These are phyloP conservation scores for Chironomus riparius DNA, from an alignment of 2,888 invertebrate species.

Conservation along the genomic window DNA sequence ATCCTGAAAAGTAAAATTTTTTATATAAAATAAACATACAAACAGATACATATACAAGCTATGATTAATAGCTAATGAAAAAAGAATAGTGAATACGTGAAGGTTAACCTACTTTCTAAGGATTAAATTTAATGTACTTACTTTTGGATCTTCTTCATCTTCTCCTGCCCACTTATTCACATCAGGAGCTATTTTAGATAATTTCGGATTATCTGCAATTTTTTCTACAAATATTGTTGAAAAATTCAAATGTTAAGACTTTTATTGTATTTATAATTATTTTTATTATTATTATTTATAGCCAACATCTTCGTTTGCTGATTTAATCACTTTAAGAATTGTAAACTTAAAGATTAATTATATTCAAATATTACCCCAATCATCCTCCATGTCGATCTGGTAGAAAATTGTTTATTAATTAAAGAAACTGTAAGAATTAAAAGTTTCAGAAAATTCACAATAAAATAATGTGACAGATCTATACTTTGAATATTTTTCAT, in stretches of 20 bases:
- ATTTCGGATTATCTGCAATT: conserved; percentile 34
- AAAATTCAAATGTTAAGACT: neutral
- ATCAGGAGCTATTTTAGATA: conserved; percentile 46
- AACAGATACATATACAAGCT: neutral
- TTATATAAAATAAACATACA: no score
- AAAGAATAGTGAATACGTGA: neutral
- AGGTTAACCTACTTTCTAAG: conserved; percentile 14
- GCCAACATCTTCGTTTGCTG: neutral
- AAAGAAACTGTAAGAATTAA: no score
- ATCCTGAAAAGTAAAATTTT: conserved; percentile 50
- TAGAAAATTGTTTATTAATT: no score
- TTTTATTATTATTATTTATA: no score
- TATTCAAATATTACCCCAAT: conserved; percentile 51
- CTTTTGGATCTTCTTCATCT: conserved; percentile 82
- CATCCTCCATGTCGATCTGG: conserved; percentile 51
- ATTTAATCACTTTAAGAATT: neutral
- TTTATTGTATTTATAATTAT: neutral
- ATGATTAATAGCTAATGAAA: no score
- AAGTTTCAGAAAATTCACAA: no score
- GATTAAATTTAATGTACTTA: conserved; percentile 35
- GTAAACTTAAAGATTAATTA: no score
- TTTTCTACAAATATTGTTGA: conserved; percentile 34
- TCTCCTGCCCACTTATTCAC: conserved; percentile 80
- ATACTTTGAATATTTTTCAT: no score
- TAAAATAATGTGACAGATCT: no score